Evolutionary conservation across 2,113 vertebrate species (phyloP), one percentile per base, ranked within the genome.

Genomic region (Myotis yumanensis): DNA sequence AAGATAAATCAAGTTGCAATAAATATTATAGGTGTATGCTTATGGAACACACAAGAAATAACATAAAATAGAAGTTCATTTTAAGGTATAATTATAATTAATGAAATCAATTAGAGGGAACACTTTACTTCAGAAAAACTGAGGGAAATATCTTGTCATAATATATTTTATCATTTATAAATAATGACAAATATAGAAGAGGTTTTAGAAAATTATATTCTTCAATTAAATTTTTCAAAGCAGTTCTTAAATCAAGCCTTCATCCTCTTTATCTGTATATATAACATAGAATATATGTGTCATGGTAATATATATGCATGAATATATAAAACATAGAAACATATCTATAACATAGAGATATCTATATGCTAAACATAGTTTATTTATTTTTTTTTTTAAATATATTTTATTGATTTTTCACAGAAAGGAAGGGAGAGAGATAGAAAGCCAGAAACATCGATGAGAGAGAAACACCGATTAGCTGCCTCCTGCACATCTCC

Each of bases 11-110:
- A 85, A 11, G 2, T 64, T 81, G 32, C 4, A 71, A 23, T 59
- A 11, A 22, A 12, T 30, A 79, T 64, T 90, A 2, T 25, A 48
- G 18, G 7, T 37, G 0, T 92, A 17, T 57, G 16, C 1, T 83
- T 23, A 81, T 52, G 7, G 6, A n/a, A 15, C 1, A 59, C 4
- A 52, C 11, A 32, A 2, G 12, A 69, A 82, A 4, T 46, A 25
- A 82, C 30, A 66, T 54, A 71, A 87, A 96, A 62, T 15, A 75
- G 3, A 69, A 82, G 28, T 35, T 4, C 16, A 25, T 86, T 75
- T 71, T 80, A 82, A 83, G 11, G 40, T 28, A 81, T 48, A 37
- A 92, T 91, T 97, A 59, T 79, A 73, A 89, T 96, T 93, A 85
- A 96, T 87, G 86, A 40, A 95, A 77, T 72, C 80, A 94, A 85